Evolutionary conservation across 2,797 vertebrate genomes (phyloP).

Genomic region (Potorous gilbertii): DNA sequence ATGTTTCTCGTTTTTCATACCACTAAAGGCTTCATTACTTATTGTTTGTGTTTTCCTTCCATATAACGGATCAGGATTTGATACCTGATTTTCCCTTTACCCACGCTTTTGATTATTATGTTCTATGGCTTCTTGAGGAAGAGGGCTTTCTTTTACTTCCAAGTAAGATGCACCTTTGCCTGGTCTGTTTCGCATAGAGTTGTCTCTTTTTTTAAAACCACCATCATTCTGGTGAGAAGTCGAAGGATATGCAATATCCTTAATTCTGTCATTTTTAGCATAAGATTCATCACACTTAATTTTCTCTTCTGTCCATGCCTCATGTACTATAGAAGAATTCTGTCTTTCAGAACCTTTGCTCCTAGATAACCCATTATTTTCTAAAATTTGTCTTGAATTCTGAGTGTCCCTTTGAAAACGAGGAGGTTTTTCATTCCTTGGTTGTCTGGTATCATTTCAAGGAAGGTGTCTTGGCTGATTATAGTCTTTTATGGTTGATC

Average conservation of each 20-base stretch:
- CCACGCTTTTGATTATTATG: conserved; percentile 90
- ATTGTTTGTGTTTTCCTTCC: conserved; percentile 88
- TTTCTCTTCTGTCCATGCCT: conserved; percentile 90
- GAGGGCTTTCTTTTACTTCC: conserved; percentile 86
- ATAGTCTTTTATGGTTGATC: conserved; percentile 84
- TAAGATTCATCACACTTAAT: conserved; percentile 84
- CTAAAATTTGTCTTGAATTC: conserved; percentile 89
- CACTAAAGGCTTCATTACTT: conserved; percentile 84
- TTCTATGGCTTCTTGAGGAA: conserved; percentile 86
- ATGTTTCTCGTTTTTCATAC: conserved; percentile 87
- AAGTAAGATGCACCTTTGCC: conserved; percentile 80
- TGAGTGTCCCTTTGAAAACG: conserved; percentile 95
- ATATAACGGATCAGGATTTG: conserved; percentile 87
- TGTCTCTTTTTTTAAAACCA: conserved; percentile 87
- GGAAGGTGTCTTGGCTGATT: conserved; percentile 86
- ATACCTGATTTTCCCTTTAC: conserved; percentile 88
- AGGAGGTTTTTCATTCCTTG: conserved; percentile 94
- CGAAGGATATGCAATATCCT: conserved; percentile 86
- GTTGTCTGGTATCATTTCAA: conserved; percentile 90
- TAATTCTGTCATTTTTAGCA: conserved; percentile 88
- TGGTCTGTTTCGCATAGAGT: conserved; percentile 83
- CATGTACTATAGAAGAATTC: conserved; percentile 80
- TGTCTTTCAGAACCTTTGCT: conserved; percentile 90
- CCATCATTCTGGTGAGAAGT: conserved; percentile 84
- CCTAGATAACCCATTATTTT: conserved; percentile 85